Evolutionary conservation across 2,797 vertebrate species (phyloP).

Genomic region (Rhinichthys osculus): DNA sequence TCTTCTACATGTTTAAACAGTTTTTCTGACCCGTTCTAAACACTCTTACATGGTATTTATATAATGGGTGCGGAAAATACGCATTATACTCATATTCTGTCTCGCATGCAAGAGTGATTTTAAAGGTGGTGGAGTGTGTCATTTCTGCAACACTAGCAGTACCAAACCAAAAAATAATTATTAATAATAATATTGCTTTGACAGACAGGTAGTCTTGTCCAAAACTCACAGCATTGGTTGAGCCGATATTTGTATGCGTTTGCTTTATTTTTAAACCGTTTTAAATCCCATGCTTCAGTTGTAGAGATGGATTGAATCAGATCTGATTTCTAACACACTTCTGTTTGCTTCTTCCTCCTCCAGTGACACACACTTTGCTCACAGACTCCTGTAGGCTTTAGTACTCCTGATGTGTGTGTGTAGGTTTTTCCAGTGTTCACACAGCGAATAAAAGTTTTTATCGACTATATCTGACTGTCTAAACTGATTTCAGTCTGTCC

Average conservation of each 20-base stretch:
- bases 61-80: background rate
- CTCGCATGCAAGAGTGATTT: background rate
- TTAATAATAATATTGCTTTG: too few relatives aligned
- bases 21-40: background rate
- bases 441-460: slow-evolving; percentile 31
- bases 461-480: background rate
- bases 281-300: background rate
- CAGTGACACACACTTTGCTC: background rate
- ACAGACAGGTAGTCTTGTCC: background rate
- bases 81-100: background rate
- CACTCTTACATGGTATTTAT: background rate
- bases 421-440: background rate
- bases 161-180: background rate
- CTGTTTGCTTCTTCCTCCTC: background rate
- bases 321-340: background rate
- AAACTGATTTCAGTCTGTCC: background rate
- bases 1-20: background rate
- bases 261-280: too few relatives aligned
- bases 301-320: background rate
- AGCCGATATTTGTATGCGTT: background rate
- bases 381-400: background rate
- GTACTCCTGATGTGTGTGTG: background rate
- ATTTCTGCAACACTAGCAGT: background rate
- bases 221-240: too few relatives aligned
- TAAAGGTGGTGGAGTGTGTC: background rate